phyloP scores from a whole-genome alignment of 1,140 invertebrate genomes.

The Hylyphantes graminicola region DNA sequence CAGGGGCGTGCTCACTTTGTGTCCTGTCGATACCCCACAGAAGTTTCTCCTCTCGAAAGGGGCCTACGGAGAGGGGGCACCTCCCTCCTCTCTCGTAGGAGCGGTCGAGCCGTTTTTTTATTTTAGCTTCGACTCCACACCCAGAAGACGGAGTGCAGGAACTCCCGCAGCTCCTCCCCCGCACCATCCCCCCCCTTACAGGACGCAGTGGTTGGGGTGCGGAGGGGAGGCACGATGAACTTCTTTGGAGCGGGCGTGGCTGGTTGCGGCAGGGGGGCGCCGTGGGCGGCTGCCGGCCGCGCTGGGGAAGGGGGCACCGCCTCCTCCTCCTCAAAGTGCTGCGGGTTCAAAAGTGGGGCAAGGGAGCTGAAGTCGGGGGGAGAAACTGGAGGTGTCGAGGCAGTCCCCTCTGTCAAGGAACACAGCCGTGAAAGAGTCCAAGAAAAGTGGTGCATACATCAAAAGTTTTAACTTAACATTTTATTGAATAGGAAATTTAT shows the following conservation, averaged over 20 bases:
- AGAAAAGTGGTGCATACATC: too few relatives aligned
- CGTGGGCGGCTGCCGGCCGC: neutral
- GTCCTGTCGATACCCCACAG: conserved; percentile 76
- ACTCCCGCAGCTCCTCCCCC: conserved; percentile 72
- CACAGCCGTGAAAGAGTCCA: too few relatives aligned
- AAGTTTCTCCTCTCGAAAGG: conserved; percentile 97
- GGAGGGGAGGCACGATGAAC: conserved; percentile 35
- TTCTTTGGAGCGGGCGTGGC: conserved; percentile 31
- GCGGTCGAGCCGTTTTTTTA: conserved; percentile 86
- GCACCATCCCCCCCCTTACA: conserved; percentile 68
- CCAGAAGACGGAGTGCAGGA: conserved; percentile 88
- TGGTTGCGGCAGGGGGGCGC: conserved; percentile 32
- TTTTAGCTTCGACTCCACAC: conserved; percentile 93
- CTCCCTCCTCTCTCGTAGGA: conserved; percentile 80
- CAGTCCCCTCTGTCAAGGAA: too few relatives aligned
- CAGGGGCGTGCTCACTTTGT: conserved; percentile 62
- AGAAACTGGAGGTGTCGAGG: neutral
- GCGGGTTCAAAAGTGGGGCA: neutral
- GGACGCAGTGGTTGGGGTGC: conserved; percentile 48
- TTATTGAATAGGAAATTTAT: too few relatives aligned
- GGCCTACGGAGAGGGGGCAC: conserved; percentile 84
- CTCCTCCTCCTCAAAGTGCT: too few relatives aligned
- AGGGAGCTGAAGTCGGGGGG: conserved; percentile 33
- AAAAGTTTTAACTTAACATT: too few relatives aligned
- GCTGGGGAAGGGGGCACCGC: neutral